A percentile compares a stretch with the other conserved stretches of the same genome.
phyloP scores from a whole-genome alignment of 2,888 invertebrate genomes.

The Tinea trinotella region DNA sequence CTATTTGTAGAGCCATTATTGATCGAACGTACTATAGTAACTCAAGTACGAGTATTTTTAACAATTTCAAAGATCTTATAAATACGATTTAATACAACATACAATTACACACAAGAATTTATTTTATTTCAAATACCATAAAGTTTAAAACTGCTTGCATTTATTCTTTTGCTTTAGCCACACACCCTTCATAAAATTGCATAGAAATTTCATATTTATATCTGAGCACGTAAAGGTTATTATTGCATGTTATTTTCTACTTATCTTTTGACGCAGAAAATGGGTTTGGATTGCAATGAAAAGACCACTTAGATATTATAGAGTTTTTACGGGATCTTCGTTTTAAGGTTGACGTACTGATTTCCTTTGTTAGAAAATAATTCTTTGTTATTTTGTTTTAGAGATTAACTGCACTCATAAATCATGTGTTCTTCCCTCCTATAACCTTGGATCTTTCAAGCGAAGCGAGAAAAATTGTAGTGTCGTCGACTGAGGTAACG shows the following conservation, averaged over 20 bases:
- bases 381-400: background rate
- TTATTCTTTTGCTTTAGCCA: too few species aligned
- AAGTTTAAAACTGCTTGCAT: background rate
- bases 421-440: too few species aligned
- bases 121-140: background rate
- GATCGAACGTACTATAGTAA: background rate
- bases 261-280: conserved; percentile 13
- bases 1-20: background rate
- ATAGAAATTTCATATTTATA: too few species aligned
- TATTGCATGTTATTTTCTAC: background rate
- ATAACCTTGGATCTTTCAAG: too few species aligned
- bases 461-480: too few species aligned
- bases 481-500: too few species aligned
- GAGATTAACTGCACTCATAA: too few species aligned
- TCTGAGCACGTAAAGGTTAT: too few species aligned
- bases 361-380: conserved; percentile 6
- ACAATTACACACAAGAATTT: background rate
- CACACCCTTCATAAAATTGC: too few species aligned
- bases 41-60: background rate
- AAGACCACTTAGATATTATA: background rate
- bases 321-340: background rate
- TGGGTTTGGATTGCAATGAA: conserved; percentile 16
- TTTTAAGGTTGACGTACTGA: conserved; percentile 6
- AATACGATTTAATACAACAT: background rate
- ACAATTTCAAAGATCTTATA: background rate